Evolutionary conservation across 2,113 vertebrate genomes (phyloP), one percentile per base, ranked within the genome.

Genomic region (Oncorhynchus kisutch): DNA sequence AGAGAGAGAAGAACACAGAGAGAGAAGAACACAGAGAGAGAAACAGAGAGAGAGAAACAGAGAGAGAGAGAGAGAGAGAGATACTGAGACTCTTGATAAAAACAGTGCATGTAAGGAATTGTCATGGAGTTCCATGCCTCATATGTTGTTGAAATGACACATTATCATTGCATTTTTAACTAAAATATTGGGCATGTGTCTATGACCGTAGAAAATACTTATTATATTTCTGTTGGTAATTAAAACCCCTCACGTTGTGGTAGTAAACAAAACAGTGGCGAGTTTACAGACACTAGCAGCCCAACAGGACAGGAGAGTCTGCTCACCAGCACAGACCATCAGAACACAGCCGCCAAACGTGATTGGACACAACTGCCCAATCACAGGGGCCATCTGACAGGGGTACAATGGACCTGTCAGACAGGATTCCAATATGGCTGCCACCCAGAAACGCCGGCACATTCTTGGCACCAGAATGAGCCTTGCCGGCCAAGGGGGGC

Each of bases 361-460:
- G 87, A 92, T 90, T 92, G 89, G 91, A 92, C 91, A 90, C 85
- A 91, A 92, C 82, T 88, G 85, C 88, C 90, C 89, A 91, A 92
- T 94, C 91, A 92, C 89, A 90, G 89, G 85, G 88, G 90, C 86
- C 89, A 92, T 91, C 88, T 93, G 93, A 93, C 93, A 92, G 84
- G 89, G 79, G 83, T 87, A 94, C 93, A 94, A 93, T 93, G 91
- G 91, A 91, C 89, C 92, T 94, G 92, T 94, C 93, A 94, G 92
- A 92, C 92, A 89, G 90, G 92, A 91, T 93, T 93, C 92, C 92
- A 93, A 93, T 91, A 93, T 94, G 93, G 92, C 92, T 80, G 92
- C 91, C 90, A 91, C 91, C 92, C 90, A 92, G 92, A 93, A 93
- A 91, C 86, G 89, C 91, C 88, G 89, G 88, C 89, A 91, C 90